Conservation (phyloP, 2,888 invertebrate genomes). For the Hydropsyche betteni region DNA sequence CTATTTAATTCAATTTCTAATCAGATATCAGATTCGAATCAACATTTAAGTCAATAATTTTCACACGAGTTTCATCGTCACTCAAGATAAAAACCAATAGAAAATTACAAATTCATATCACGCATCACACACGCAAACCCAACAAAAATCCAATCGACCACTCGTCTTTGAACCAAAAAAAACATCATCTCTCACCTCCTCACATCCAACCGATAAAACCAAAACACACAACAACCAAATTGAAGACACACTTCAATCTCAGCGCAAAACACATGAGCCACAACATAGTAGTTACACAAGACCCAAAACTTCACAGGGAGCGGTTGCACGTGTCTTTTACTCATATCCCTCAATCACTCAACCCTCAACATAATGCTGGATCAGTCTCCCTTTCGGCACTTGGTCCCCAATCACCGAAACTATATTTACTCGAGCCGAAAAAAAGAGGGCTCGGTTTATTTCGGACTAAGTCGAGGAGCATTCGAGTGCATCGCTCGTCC, state of each 20-base stretch:
- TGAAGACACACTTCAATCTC: background rate
- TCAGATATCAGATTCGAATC: too few relatives aligned
- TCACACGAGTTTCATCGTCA: too few relatives aligned
- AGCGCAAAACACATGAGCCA: background rate
- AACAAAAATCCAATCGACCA: too few relatives aligned
- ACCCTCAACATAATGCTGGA: slow-evolving; percentile 3
- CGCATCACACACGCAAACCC: too few relatives aligned
- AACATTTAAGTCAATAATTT: too few relatives aligned
- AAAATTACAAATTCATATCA: too few relatives aligned
- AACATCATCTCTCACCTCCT: too few relatives aligned
- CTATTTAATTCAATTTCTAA: too few relatives aligned
- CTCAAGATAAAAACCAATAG: too few relatives aligned
- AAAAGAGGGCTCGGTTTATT: slow-evolving; percentile 27
- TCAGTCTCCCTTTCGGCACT: background rate
- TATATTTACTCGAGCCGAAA: slow-evolving; percentile 30
- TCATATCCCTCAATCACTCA: slow-evolving; percentile 37
- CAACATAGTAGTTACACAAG: background rate
- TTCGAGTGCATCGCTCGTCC: slow-evolving; percentile 6
- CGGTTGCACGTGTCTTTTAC: slow-evolving; percentile 15
- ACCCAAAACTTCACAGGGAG: background rate
- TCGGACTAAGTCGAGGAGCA: slow-evolving; percentile 26
- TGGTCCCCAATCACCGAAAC: slow-evolving; percentile 5
- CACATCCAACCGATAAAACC: too few relatives aligned
- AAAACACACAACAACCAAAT: too few relatives aligned
- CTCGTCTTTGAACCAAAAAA: too few relatives aligned